Conservation (phyloP, 2,888 invertebrate genomes). For the Siphlonurus alternatus region DNA sequence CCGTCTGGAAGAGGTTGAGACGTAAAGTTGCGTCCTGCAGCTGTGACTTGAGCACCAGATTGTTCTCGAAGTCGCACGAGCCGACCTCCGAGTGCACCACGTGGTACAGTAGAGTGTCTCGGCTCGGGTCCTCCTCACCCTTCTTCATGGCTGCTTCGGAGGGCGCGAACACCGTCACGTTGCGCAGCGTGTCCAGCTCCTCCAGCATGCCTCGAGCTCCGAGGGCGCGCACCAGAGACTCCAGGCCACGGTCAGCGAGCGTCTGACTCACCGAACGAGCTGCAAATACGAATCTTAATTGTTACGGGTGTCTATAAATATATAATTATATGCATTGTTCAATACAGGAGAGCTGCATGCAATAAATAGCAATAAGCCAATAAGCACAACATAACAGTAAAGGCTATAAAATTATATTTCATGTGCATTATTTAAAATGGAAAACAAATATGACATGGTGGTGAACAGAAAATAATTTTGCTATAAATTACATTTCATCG, state of each 20-base stretch:
- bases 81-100: conserved; percentile 36
- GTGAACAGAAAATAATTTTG: no score
- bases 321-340: neutral
- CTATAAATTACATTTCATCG: no score
- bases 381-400: no score
- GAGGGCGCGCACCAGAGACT: conserved; percentile 35
- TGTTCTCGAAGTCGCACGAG: conserved; percentile 36
- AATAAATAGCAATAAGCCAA: no score
- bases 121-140: conserved; percentile 27
- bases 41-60: conserved; percentile 32
- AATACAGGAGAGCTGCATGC: neutral
- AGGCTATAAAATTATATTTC: no score
- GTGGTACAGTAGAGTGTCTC: conserved; percentile 44
- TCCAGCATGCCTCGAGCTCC: conserved; percentile 25
- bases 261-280: conserved; percentile 29
- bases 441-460: no score
- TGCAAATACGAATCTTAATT: conserved; percentile 19
- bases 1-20: conserved; percentile 41
- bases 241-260: conserved; percentile 40
- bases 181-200: conserved; percentile 23
- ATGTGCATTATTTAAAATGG: no score
- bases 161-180: conserved; percentile 33
- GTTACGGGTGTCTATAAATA: conserved; percentile 18
- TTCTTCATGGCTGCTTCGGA: conserved; percentile 27
- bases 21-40: conserved; percentile 32